Base-by-base conservation (phyloP, 2,113 vertebrate species). In the Trogon melanurus region DNA sequence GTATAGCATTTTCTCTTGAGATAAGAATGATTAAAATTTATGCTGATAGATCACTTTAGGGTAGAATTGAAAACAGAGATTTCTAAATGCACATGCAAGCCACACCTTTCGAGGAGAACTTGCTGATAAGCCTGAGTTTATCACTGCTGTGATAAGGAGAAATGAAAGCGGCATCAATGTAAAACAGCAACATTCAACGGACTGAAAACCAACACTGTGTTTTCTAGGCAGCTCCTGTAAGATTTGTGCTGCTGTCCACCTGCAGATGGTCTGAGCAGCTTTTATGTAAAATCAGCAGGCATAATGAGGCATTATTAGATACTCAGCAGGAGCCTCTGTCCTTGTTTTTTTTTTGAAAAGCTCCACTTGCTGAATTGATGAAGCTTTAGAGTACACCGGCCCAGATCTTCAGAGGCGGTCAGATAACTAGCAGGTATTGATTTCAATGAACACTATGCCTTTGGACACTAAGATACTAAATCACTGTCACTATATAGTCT, bases 11-110 rank as follows among this genome's bases (percentile, higher is more conserved):
- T 97, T 86, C 96, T 97, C 83, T 89, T 64, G 88, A 96, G 96
- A 97, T 94, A 89, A 66, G n/a, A 85, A 81, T 60, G 70, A 96
- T 96, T 96, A 97, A 90, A 97, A 96, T 94, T 91, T 92, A 94
- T 85, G 30, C 67, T 73, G 82, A 86, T 95, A 90, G 87, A 80
- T 95, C 94, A 93, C 83, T 97, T 94, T 10, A 69, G 74, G 47
- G 19, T 23, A 25, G 66, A 54, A 74, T 65, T 51, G 69, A 89
- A 96, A 97, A 74, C 44, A 80, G 47, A 91, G 26, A 78, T 89
- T 92, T 93, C 92, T 76, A 96, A 94, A 91, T 82, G 61, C 64
- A 85, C 74, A 72, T 83, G 58, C 71, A 66, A 79, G 81, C 91
- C 79, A 82, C 85, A 92, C 73, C 85, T 96, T 74, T 2, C 41